Conservation (phyloP, 2,113 vertebrate genomes). For the Dromaius novaehollandiae region DNA sequence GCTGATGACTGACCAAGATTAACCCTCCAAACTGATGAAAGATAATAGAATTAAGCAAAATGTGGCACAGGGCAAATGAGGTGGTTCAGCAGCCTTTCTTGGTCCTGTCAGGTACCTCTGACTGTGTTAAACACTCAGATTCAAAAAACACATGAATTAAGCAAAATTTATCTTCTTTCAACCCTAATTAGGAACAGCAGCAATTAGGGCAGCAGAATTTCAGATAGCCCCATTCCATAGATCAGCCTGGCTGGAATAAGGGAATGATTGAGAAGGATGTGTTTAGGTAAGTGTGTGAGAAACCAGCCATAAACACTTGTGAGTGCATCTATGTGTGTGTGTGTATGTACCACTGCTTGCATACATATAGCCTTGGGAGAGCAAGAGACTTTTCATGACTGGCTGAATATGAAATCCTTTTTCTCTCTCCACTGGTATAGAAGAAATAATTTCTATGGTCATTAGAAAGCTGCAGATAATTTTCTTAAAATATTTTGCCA, state of each 20-base stretch:
- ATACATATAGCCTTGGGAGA: neutral
- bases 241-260: neutral
- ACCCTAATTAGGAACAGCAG: neutral
- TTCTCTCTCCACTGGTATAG: neutral
- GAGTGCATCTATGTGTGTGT: neutral
- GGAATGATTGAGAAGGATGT: neutral
- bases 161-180: neutral
- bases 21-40: neutral
- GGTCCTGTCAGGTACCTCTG: neutral
- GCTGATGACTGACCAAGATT: neutral
- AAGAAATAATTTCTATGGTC: conserved; percentile 23
- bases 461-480: conserved; percentile 44
- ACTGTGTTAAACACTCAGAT: neutral
- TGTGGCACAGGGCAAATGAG: neutral
- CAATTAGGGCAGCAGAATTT: neutral
- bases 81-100: neutral
- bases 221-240: neutral
- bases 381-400: neutral
- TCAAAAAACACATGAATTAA: neutral
- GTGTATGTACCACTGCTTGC: neutral
- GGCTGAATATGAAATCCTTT: neutral
- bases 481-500: conserved; percentile 56
- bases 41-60: neutral
- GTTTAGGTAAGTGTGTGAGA: neutral
- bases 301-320: neutral